A percentile compares a stretch with the other conserved stretches of the same genome.
These are phyloP conservation scores for Dascyllus trimaculatus DNA, from an alignment of 2,113 vertebrate species.

Conservation along the genomic window DNA sequence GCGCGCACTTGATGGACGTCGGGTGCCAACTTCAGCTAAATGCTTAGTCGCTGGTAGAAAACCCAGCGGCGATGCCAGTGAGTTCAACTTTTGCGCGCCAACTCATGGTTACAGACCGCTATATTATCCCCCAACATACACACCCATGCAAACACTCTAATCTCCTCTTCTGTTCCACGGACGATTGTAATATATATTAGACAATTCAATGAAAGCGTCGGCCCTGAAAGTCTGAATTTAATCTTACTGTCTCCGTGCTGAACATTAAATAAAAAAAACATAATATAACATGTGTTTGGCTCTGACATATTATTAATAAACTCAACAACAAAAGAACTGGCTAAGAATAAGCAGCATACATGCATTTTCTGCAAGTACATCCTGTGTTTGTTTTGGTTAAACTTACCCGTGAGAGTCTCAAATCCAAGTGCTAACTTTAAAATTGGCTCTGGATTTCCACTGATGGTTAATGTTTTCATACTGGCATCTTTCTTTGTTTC, in stretches of 20 bases:
- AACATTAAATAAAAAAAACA: slow-evolving; percentile 39
- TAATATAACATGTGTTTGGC: slow-evolving; percentile 54
- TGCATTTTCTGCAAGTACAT: slow-evolving; percentile 67
- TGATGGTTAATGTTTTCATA: slow-evolving; percentile 78
- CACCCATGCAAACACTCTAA: slow-evolving; percentile 1
- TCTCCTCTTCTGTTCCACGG: slow-evolving; percentile 12
- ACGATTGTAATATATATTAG: slow-evolving; percentile 5
- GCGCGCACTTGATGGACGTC: slow-evolving; percentile 46
- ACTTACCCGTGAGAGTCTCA: slow-evolving; percentile 74
- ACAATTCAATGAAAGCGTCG: slow-evolving; percentile 15
- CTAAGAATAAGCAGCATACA: slow-evolving; percentile 62
- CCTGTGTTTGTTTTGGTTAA: slow-evolving; percentile 81
- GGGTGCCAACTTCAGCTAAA: slow-evolving; percentile 76
- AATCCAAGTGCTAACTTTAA: slow-evolving; percentile 80
- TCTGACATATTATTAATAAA: slow-evolving; percentile 63
- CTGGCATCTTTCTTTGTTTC: slow-evolving; percentile 72
- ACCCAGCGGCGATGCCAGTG: slow-evolving; percentile 51
- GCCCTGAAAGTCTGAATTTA: slow-evolving; percentile 26
- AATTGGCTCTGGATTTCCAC: slow-evolving; percentile 69
- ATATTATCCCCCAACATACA: slow-evolving; percentile 16
- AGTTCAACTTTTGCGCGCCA: slow-evolving; percentile 66
- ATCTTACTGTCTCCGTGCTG: slow-evolving; percentile 31
- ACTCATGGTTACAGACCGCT: slow-evolving; percentile 43
- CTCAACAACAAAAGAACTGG: slow-evolving; percentile 62
- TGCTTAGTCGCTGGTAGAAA: slow-evolving; percentile 69